Percentiles rank a stretch among this genome's conserved stretches.
Conservation (phyloP, 2,888 invertebrate species). For the Phymatocera aterrima region DNA sequence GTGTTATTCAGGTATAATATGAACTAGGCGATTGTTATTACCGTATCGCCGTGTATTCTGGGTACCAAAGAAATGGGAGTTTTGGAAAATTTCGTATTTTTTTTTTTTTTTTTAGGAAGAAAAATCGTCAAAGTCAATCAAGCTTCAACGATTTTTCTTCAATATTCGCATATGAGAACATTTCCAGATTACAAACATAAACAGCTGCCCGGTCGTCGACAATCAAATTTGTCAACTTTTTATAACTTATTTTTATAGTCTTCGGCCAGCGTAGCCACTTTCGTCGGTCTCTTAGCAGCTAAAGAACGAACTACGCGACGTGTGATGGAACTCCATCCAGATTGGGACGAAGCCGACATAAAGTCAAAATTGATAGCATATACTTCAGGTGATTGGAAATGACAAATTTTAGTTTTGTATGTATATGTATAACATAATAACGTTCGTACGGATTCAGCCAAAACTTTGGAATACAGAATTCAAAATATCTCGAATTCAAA, state of each 20-base stretch:
- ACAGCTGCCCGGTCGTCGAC: background rate
- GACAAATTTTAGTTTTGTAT: background rate
- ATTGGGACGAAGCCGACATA: conserved; percentile 80
- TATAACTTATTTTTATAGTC: conserved; percentile 79
- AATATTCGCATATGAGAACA: too few species aligned
- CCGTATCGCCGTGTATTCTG: too few species aligned
- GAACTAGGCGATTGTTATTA: too few species aligned
- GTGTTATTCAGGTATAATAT: conserved; percentile 85
- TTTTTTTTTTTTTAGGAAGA: too few species aligned
- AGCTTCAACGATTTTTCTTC: too few species aligned
- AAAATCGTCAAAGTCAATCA: too few species aligned
- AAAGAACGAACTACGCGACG: conserved; percentile 82
- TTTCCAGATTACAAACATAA: too few species aligned
- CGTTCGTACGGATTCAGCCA: too few species aligned
- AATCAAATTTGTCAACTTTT: background rate
- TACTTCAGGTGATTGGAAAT: conserved; percentile 79
- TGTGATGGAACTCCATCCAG: conserved; percentile 77
- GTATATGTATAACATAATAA: background rate
- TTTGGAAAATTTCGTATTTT: too few species aligned
- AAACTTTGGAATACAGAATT: background rate
- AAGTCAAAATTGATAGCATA: conserved; percentile 87
- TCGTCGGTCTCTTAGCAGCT: conserved; percentile 88
- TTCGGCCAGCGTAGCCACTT: conserved; percentile 93
- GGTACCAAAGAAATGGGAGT: too few species aligned
- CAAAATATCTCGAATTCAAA: background rate